Evolutionary conservation across 2,113 vertebrate species (phyloP), one percentile per base, ranked within the genome.

Genomic region (Ceuthmochares aereus): DNA sequence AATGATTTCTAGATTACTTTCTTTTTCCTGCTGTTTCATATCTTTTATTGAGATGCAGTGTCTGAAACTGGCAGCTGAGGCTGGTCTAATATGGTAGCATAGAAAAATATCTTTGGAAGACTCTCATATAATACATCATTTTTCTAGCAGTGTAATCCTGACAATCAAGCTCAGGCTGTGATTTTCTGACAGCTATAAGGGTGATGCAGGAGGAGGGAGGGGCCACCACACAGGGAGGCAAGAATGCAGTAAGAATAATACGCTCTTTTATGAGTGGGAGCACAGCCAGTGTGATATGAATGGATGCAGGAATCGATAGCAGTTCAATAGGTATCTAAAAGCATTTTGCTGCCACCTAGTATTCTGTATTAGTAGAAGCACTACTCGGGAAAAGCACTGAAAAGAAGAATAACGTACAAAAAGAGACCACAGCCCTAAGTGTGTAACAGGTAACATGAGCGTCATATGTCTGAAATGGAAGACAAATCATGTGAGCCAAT

Each of bases 271-370:
- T 74, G 25, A 67, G 18, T 81, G 34, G 23, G 29, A 92, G 29
- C 21, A 45, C 5, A 52, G 47, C 14, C 22, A 86, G 11, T 6
- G 4, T 54, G 49, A 76, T 23, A 79, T 85, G 85, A 83, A 92
- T 30, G 22, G 59, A 51, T 51, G 18, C 8, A 74, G 36, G n/a
- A 55, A 84, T 30, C 47, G 32, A 63, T 43, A 69, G 36, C 5
- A 52, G 29, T 37, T 20, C 72, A 77, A n/a, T 22, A 90, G 89
- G 56, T 88, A 76, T 89, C 77, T 89, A 90, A 86, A 90, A 70
- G 90, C 32, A 92, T 97, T 95, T 86, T 96, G 76, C 91, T 97
- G 93, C 94, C 95, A 90, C 51, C 94, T 95, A 95, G 96, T 90
- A 93, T 58, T 54, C 69, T 45, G 8, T 49, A 34, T 66, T 73